Base-by-base conservation (phyloP, 2,113 vertebrate genomes). In the Eubucco bourcierii region DNA sequence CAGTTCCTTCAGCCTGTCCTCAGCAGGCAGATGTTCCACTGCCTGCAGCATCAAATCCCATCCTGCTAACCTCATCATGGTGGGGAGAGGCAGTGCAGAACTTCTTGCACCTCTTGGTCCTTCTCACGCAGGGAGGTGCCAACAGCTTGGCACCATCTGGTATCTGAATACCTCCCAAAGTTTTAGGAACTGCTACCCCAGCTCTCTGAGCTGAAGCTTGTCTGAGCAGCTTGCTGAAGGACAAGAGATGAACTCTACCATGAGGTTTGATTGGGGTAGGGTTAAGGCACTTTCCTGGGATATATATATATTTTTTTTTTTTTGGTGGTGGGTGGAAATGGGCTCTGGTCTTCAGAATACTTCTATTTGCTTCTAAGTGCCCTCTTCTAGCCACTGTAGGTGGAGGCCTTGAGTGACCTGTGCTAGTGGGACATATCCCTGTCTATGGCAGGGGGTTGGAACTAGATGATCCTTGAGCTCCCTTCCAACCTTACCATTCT, bases 1-100 rank as follows among this genome's bases (percentile, higher is more conserved):
- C 50, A 52, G 23, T 11, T 52, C 50, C 50, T 11, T 24, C 50
- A 52, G 23, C 50, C 21, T 52, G 21, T 52, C 50, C 21, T 24
- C 50, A 24, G 50, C 50, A 47, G 47, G 47, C 9, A 47, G 47
- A 20, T 47, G 47, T 52, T 52, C 23, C 50, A 13, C 50, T 52
- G 50, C 50, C 50, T 52, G 23, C 50, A 52, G 21, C 50, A 52
- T 52, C 50, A 52, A 52, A 24, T 52, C 87, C 97, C 97, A 96
- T 95, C 96, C 94, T 2, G 8, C 90, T 77, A 86, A 76, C 78
- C 94, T 93, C 44, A 37, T 53, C 66, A 87, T 39, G 15, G 53
- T 47, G 9, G 65, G 86, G 79, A 92, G 87, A 93, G 91, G 78
- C 12, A 0, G 66, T 68, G 72, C 66, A 55, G 29, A 95, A 95